Evolutionary conservation across 1,140 invertebrate species (phyloP).

Genomic region (Venturia canescens): DNA sequence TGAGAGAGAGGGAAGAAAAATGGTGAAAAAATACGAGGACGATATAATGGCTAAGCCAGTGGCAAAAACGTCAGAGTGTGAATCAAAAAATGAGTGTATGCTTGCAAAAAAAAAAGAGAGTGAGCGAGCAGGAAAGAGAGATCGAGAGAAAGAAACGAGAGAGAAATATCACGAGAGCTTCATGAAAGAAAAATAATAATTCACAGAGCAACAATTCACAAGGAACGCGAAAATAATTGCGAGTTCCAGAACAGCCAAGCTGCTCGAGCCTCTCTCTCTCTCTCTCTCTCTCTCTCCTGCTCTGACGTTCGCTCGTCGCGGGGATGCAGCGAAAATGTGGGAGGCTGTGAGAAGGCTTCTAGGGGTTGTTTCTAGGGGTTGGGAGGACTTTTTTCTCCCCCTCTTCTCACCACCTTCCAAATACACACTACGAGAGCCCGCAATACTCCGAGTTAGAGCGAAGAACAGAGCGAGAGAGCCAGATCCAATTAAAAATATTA

Average conservation of each 20-base stretch:
- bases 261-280: conserved; percentile 63
- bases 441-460: background rate
- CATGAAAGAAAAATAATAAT: conserved; percentile 53
- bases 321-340: conserved; percentile 48
- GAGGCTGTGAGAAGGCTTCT: conserved; percentile 42
- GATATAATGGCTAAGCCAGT: conserved; percentile 32
- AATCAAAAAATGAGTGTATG: conserved; percentile 18
- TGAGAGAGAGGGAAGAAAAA: conserved; percentile 37
- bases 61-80: background rate
- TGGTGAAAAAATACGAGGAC: background rate
- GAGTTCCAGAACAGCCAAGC: conserved; percentile 58
- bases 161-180: conserved; percentile 36
- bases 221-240: conserved; percentile 68
- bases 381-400: background rate
- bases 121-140: background rate
- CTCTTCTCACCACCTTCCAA: background rate
- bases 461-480: conserved; percentile 31
- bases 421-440: background rate
- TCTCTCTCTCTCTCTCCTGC: conserved; percentile 31
- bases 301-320: conserved; percentile 11
- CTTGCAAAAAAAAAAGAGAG: background rate
- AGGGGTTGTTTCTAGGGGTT: conserved; percentile 22
- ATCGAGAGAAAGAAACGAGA: background rate
- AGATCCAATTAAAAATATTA: conserved; percentile 77
- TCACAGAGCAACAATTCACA: conserved; percentile 71